A percentile compares a stretch with the other conserved stretches of the same genome.
Conservation (phyloP, 2,888 invertebrate genomes). For the Gymnocheta viridis region DNA sequence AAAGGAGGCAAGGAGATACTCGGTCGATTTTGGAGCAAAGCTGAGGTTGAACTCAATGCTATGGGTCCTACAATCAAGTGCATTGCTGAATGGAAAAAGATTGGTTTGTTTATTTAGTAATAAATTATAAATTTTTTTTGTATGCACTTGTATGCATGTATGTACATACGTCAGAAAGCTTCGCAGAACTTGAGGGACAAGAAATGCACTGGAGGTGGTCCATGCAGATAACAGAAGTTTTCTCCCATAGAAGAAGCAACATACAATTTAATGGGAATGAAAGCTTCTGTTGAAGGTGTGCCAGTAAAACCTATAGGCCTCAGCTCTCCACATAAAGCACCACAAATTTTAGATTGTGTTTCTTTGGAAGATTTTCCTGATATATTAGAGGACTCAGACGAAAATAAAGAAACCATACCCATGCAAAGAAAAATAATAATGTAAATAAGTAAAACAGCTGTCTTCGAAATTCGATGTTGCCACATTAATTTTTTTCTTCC, state of each 20-base stretch:
- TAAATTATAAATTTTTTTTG: too few species aligned
- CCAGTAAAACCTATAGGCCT: background rate
- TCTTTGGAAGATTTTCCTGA: background rate
- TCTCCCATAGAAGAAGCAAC: too few species aligned
- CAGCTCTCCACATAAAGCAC: background rate
- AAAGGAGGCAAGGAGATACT: too few species aligned
- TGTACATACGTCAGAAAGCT: background rate
- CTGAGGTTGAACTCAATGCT: background rate
- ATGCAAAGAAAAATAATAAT: background rate
- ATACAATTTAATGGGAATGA: background rate
- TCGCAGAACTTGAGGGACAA: background rate
- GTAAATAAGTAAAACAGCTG: too few species aligned
- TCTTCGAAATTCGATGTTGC: too few species aligned
- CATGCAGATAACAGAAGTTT: background rate
- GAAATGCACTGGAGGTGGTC: background rate
- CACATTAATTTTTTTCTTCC: too few species aligned
- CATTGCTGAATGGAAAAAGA: background rate
- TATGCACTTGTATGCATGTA: background rate
- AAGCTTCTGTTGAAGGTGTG: too few species aligned
- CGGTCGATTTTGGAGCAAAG: background rate
- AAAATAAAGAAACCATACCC: background rate
- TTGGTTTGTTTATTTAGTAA: background rate
- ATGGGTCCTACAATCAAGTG: background rate
- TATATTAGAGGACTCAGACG: background rate
- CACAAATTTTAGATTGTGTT: background rate